These are phyloP conservation scores for Apodemia mormo DNA, from an alignment of 2,888 invertebrate genomes.

Conservation along the genomic window DNA sequence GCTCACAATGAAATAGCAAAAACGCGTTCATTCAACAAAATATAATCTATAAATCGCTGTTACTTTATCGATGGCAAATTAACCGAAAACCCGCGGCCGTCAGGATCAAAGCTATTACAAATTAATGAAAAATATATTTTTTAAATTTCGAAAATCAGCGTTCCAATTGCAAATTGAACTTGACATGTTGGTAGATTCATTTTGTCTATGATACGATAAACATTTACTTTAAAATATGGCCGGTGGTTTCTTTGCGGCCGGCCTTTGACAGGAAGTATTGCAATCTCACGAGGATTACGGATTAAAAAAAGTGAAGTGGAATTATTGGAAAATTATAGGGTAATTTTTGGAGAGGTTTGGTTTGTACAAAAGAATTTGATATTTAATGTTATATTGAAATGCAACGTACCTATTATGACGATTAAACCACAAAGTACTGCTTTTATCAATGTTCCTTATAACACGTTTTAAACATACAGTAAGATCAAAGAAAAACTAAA, in stretches of 20 bases:
- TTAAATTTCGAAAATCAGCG: slow-evolving; percentile 21
- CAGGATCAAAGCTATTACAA: slow-evolving; percentile 56
- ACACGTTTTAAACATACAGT: background rate
- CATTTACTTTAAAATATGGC: slow-evolving; percentile 57
- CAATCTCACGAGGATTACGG: slow-evolving; percentile 73
- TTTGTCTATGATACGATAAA: slow-evolving; percentile 68
- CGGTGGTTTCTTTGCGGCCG: slow-evolving; percentile 62
- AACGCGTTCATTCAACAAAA: slow-evolving; percentile 62
- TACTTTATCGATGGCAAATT: slow-evolving; percentile 46
- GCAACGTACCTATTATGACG: background rate
- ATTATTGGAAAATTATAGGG: slow-evolving; percentile 73
- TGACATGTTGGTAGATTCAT: slow-evolving; percentile 64
- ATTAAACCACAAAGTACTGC: background rate
- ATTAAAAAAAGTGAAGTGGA: slow-evolving; percentile 71
- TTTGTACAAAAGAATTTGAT: slow-evolving; percentile 20
- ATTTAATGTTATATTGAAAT: background rate
- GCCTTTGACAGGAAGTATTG: slow-evolving; percentile 70
- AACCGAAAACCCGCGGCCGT: slow-evolving; percentile 51
- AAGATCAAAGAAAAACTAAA: background rate
- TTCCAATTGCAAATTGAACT: slow-evolving; percentile 57
- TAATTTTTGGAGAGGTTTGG: slow-evolving; percentile 45
- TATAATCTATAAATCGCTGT: slow-evolving; percentile 64
- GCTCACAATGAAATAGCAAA: slow-evolving; percentile 58
- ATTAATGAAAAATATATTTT: slow-evolving; percentile 45
- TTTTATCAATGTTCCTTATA: background rate